Base-by-base conservation (phyloP, 2,797 vertebrate species). In the Todus mexicanus region DNA sequence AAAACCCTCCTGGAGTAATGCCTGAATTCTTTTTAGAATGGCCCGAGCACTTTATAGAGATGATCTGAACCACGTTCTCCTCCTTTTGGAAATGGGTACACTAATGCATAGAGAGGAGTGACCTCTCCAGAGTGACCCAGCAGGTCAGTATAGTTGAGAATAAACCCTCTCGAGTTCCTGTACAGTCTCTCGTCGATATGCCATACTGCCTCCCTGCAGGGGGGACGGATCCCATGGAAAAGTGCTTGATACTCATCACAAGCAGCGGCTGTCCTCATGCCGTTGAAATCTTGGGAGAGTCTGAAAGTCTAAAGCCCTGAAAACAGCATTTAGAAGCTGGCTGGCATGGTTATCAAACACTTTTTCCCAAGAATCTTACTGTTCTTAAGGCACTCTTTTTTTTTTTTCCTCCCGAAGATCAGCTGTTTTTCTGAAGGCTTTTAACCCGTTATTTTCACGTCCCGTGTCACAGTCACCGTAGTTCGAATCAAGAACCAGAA, bases 201-300 rank as follows among this genome's bases (percentile, higher is more conserved):
- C 90, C 89, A 59, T 73, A 51, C 92, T 84, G 86, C 81, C 64
- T 90, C 88, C 80, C 47, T 23, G 8, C 2, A 2, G 74, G 89
- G 89, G 92, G 90, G 65, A 43, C 50, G 43, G 12, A 19, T 33
- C 51, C 10, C 70, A 8, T 56, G 95, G 95, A 96, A 87, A 89
- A 88, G 93, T 82, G 93, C 95, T 91, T 96, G 93, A 71, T 93
- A 87, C 54, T 89, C 94, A 86, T 93, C 80, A 86, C 68, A 50
- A 81, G 66, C 50, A 35, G 57, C 16, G 48, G 50, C 80, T 51
- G 68, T 68, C 90, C 45, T 87, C 60, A 64, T 6, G 14, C 20
- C 2, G 80, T 11, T 64, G 64, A 70, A 21, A 70, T 74, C 81
- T 29, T 31, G 23, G 11, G 42, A 38, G 50, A 80, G 63, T 90